Evolutionary conservation across 2,888 invertebrate genomes (phyloP), one percentile per base, ranked within the genome.

Genomic region (Belgica antarctica): DNA sequence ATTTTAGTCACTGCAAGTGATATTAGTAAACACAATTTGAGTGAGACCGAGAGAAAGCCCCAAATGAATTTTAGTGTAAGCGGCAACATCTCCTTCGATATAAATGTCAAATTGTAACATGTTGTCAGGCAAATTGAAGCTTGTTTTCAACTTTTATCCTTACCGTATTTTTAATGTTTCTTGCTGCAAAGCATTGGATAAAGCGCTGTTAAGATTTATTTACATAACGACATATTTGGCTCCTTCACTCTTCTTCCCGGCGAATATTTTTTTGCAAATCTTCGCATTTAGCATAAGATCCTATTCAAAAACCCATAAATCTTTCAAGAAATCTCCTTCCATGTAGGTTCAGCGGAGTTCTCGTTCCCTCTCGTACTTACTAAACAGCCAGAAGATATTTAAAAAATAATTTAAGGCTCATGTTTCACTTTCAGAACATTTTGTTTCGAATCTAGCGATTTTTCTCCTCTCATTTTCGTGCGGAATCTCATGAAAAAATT

Each of bases 201-300:
- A 17, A 17, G 52, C 52, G 17, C 22, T 47, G 47, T 46, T 46
- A 66, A 66, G 65, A 66, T 66, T 66, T 66, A 66, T 66, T 66
- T 66, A 66, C 65, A 66, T 66, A 66, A 66, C 46, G 65, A 66
- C 65, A 66, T 66, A 66, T 66, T 66, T 66, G 65, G 65, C 65
- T 66, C 65, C 65, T 52, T 52, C 52, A 19, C 52, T 52, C 52
- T 52, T 52, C 65, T 17, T 3, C 19, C 63, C 15, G 46, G 47
- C 27, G 68, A 68, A 68, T 68, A n/a, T 57, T 57, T 57, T 68
- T 57, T 68, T 68, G 52, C 47, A 68, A 68, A 47, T 68, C 34
- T 24, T 57, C 52, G 57, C 52, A 52, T 46, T 47, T 34, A 68
- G 52, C 68, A 68, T 68, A 22, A 68, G 47, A 68, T 68, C 68